Conservation (phyloP, 2,797 vertebrate genomes). For the Chromis chromis region DNA sequence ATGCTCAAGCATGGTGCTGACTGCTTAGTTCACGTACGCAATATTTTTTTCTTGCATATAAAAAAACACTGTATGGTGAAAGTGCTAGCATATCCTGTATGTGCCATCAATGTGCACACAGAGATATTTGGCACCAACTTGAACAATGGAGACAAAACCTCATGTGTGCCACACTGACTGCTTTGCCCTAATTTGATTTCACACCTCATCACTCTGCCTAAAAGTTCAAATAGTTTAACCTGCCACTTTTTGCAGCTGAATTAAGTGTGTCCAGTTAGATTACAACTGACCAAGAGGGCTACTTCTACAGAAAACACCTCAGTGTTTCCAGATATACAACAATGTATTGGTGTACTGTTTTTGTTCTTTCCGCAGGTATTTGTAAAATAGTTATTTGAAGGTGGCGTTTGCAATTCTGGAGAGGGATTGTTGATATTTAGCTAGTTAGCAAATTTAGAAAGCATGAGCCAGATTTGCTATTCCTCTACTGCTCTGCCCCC, state of each 20-base stretch:
- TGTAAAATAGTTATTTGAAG: background rate
- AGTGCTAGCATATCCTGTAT: background rate
- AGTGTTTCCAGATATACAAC: background rate
- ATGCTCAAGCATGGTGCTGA: no score
- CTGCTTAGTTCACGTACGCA: no score
- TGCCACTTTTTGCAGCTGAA: background rate
- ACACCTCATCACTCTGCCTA: background rate
- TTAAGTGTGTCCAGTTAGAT: background rate
- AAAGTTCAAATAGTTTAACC: slow-evolving; percentile 13
- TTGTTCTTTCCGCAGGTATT: background rate
- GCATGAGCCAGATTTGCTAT: no score
- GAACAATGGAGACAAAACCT: background rate
- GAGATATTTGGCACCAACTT: slow-evolving; percentile 1
- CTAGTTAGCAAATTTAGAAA: no score
- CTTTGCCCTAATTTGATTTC: background rate
- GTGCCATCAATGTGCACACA: background rate
- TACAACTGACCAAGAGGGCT: background rate
- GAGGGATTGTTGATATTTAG: no score
- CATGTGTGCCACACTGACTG: background rate
- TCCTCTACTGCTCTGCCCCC: no score
- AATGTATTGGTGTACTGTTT: background rate
- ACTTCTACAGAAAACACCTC: background rate
- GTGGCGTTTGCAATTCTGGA: no score
- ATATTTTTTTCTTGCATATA: no score
- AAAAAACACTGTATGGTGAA: no score